Base-by-base conservation (phyloP, 1,140 invertebrate species). In the Atta colombica region DNA sequence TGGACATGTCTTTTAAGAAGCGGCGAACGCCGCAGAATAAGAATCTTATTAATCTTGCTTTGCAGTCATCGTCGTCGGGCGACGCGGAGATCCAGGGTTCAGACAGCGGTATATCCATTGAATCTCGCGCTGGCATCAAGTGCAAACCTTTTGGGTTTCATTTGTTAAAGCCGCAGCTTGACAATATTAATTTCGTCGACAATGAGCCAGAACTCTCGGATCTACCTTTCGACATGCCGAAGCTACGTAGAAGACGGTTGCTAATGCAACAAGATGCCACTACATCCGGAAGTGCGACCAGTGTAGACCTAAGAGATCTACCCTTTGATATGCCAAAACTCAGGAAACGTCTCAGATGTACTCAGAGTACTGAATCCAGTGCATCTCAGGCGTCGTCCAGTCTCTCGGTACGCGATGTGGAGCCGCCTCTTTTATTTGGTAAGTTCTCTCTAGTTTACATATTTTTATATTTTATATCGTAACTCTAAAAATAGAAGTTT, bases 251-350 rank as follows among this genome's bases (percentile, higher is more conserved):
- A 66, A 96, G 97, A 93, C 96, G 97, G 86, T 94, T 95, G 25
- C 91, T 95, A 21, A 93, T 95, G 92, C 94, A 95, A 65, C 95
- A 96, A 88, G 96, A 96, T 58, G 96, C 96, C 10, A 97, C 96
- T 63, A 97, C 97, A 51, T 97, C 97, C 18, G 96, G 97, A 55
- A 97, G 97, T 89, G 96, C 97, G 28, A 97, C 97, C 3, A 97
- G 97, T 7, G 97, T 98, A 14, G 98, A 98, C 92, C 95, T 98
- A 2, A 96, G 97, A 66, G 97, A 98, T 91, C 95, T 98, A 86
- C 98, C 98, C 21, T 98, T 98, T 92, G 98, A 98, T 93, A 98
- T 98, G 98, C 98, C 98, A 16, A 98, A 98, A 94, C 94, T 98
- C 60, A 95, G 97, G 72, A 96, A 98, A 49, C 96, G 97, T 87